A percentile compares a stretch with the other conserved stretches of the same genome.
Evolutionary conservation across 2,888 invertebrate genomes (phyloP).

Genomic region (Pinctada fucata): DNA sequence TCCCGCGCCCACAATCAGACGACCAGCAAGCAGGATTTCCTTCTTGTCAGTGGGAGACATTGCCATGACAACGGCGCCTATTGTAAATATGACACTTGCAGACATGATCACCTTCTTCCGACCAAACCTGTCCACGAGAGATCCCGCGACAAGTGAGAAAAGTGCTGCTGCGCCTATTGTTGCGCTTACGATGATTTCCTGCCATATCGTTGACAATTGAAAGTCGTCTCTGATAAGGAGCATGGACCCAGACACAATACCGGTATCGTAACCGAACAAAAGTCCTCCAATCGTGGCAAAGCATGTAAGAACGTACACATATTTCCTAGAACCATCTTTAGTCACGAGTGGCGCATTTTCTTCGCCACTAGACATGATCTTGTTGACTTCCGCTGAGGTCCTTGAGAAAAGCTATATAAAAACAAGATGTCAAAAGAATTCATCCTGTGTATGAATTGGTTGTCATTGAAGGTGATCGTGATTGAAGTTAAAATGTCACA

Average conservation of each 20-base stretch:
- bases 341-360: neutral
- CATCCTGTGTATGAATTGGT: too few species aligned
- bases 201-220: constrained; percentile 76
- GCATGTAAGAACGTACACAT: constrained; percentile 67
- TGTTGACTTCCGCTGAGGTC: too few species aligned
- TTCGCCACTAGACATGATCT: too few species aligned
- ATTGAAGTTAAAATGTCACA: too few species aligned
- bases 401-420: too few species aligned
- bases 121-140: constrained; percentile 78
- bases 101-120: constrained; percentile 78
- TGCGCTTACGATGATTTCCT: constrained; percentile 78
- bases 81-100: constrained; percentile 78
- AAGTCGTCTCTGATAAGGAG: constrained; percentile 76
- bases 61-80: constrained; percentile 78
- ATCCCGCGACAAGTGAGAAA: constrained; percentile 77
- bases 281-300: constrained; percentile 78
- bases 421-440: too few species aligned
- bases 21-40: constrained; percentile 75
- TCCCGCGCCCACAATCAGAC: constrained; percentile 77
- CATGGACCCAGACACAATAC: constrained; percentile 80
- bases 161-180: constrained; percentile 78
- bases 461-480: too few species aligned
- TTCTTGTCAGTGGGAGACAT: constrained; percentile 64
- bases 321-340: constrained; percentile 45
- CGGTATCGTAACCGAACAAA: constrained; percentile 78